phyloP scores from a whole-genome alignment of 2,113 vertebrate genomes.

The Cygnus atratus region DNA sequence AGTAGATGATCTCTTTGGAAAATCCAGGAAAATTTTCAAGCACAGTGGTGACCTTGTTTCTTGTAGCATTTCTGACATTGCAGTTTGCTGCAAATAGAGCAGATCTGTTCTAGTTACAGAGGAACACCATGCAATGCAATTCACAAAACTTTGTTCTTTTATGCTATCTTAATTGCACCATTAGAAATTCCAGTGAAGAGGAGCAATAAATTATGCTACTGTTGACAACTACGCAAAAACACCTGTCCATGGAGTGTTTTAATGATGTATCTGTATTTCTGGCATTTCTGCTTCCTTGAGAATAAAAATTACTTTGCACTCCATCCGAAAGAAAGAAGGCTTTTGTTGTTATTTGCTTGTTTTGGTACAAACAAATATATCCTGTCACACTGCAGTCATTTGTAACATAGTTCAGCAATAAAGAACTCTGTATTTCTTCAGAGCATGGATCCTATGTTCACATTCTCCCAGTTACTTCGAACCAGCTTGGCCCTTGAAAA shows the following conservation, averaged over 20 bases:
- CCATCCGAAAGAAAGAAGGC: not conserved
- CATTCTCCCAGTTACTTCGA: not conserved
- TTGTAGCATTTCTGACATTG: not conserved
- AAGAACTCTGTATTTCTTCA: not conserved
- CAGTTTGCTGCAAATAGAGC: not conserved
- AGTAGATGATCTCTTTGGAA: not conserved
- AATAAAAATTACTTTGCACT: not conserved
- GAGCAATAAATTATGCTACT: not conserved
- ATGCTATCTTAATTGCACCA: not conserved
- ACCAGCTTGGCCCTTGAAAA: not conserved
- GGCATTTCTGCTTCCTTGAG: not conserved
- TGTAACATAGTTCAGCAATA: not conserved
- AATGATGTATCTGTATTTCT: not conserved
- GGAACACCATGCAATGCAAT: not conserved
- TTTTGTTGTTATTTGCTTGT: not conserved
- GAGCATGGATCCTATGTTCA: not conserved
- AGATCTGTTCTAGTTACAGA: not conserved
- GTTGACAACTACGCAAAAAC: not conserved
- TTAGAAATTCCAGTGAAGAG: not conserved
- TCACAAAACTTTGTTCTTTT: not conserved
- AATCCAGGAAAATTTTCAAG: not conserved
- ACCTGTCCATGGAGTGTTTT: not conserved
- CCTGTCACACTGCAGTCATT: not conserved
- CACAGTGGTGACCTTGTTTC: not conserved
- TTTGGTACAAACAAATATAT: not conserved